Evolutionary conservation across 2,797 vertebrate genomes (phyloP).

Genomic region (Agapornis canus): DNA sequence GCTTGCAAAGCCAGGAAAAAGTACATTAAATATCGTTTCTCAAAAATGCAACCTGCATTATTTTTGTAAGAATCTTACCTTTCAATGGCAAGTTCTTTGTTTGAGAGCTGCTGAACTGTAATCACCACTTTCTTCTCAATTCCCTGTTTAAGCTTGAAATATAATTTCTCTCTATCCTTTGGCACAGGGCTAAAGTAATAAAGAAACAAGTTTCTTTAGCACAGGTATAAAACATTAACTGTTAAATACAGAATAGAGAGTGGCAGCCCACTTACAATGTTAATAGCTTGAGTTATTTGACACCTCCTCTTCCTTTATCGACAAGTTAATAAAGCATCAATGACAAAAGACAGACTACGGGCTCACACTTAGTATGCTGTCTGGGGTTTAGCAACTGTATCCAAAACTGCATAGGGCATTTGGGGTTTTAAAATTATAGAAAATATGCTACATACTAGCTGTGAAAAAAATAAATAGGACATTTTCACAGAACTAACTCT

Average conservation of each 20-base stretch:
- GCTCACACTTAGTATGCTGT: background rate
- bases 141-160: constrained; percentile 94
- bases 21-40: background rate
- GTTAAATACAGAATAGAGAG: background rate
- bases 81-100: constrained; percentile 94
- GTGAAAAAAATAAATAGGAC: background rate
- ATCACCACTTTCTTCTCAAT: constrained; percentile 94
- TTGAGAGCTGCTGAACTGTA: constrained; percentile 92
- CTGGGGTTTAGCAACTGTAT: background rate
- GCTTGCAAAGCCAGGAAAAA: background rate
- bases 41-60: background rate
- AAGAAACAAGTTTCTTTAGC: constrained; percentile 2
- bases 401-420: background rate
- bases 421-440: background rate
- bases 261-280: background rate
- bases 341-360: background rate
- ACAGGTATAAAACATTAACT: background rate
- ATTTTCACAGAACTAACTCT: background rate
- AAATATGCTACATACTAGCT: background rate
- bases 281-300: background rate
- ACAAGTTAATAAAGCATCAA: background rate
- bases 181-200: constrained; percentile 87
- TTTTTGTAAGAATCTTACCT: constrained; percentile 79
- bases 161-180: constrained; percentile 96
- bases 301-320: background rate